phyloP scores from a whole-genome alignment of 1,140 invertebrate species.

The Plodia interpunctella region DNA sequence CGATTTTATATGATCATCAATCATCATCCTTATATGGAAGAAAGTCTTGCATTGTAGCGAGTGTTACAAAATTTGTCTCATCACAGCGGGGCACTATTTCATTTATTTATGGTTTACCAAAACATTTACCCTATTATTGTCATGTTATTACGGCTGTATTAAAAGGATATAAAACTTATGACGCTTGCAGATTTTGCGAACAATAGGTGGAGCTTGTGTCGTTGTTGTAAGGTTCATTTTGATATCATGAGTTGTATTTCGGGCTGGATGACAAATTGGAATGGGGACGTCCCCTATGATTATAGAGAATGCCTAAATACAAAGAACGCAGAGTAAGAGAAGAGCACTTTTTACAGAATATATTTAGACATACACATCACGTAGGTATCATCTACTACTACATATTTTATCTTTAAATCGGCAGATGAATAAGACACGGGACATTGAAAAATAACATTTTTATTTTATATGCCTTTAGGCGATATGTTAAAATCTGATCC shows the following conservation, averaged over 20 bases:
- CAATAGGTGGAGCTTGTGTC: slow-evolving; percentile 21
- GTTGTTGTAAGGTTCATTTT: slow-evolving; percentile 20
- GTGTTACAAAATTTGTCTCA: slow-evolving; percentile 34
- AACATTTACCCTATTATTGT: slow-evolving; percentile 76
- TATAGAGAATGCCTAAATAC: slow-evolving; percentile 26
- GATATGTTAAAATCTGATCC: no score
- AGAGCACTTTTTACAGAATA: background rate
- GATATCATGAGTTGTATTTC: slow-evolving; percentile 12
- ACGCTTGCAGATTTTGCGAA: slow-evolving; percentile 46
- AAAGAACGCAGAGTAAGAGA: background rate
- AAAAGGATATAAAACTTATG: slow-evolving; percentile 74
- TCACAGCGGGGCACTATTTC: slow-evolving; percentile 48
- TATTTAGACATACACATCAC: no score
- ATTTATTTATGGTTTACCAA: slow-evolving; percentile 75
- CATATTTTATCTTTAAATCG: no score
- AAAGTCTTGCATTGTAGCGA: background rate
- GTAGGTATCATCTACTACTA: no score
- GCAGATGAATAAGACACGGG: no score
- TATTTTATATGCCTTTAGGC: no score
- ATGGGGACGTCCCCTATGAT: slow-evolving; percentile 60
- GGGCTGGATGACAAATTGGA: slow-evolving; percentile 63
- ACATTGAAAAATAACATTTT: no score
- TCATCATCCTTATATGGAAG: background rate
- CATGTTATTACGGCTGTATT: slow-evolving; percentile 73
- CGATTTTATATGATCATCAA: background rate